Base-by-base conservation (phyloP, 2,797 vertebrate species). In the Podarcis lilfordi region DNA sequence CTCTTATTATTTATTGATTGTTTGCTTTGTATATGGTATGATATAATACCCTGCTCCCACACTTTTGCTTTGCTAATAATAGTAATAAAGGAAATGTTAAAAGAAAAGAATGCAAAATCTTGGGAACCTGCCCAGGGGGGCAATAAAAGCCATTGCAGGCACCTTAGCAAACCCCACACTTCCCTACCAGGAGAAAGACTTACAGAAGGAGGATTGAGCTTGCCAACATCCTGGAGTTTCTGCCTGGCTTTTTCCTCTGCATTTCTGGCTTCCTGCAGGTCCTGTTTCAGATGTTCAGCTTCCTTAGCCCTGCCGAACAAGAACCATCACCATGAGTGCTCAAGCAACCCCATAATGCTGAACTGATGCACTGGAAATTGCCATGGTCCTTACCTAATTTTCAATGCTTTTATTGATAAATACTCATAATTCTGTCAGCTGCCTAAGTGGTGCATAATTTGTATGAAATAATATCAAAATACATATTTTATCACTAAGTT, bases 231-330 rank as follows among this genome's bases (percentile, higher is more conserved):
- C 25, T 98, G 88, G 83, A 99, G 98, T 94, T 98, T 98, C 95
- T 98, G 98, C 80, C 98, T 98, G 4, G 98, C 98, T 95, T 97
- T 97, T 66, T 97, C 96, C 92, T 98, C 98, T 0, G 98, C 98
- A 27, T 98, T 98, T 90, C 98, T 98, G 45, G 98, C 98, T 91
- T 98, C 98, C 0, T 95, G 98, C 94, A 99, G 97, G 94, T 99
- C 98, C 92, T 98, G 98, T 84, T 98, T 98, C 91, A 99, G 96
- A 91, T 98, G 98, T 91, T 99, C 98, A 1, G 98, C 98, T 90
- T 99, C 98, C 94, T 99, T 98, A 90, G 97, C 95, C 96, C 98
- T 99, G 94, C 3, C 89, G 94, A 66, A 84, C 0, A 92, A 94
- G 94, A 0, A 87, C 1, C 50, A 29, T n/a, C 55, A 55, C 71